Evolutionary conservation across 1,140 invertebrate species (phyloP).

Genomic region (Polyergus mexicanus): DNA sequence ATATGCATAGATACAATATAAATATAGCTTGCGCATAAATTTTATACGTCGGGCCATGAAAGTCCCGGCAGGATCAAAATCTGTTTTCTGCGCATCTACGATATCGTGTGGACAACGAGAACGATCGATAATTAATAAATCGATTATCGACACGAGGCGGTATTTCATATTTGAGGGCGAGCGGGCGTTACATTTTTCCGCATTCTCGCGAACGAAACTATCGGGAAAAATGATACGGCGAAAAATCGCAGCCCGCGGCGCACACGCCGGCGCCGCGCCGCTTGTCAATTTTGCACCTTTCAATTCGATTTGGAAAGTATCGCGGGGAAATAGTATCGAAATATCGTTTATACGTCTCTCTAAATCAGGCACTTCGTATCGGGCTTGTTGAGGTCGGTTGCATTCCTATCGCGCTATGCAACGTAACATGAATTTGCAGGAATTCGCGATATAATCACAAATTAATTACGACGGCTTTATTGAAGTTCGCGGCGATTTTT

Average conservation of each 20-base stretch:
- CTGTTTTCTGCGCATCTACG: constrained; percentile 51
- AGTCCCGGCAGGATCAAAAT: constrained; percentile 41
- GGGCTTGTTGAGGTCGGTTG: constrained; percentile 75
- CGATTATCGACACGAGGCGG: constrained; percentile 58
- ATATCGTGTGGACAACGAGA: constrained; percentile 59
- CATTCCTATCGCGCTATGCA: constrained; percentile 75
- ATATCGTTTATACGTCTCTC: constrained; percentile 77
- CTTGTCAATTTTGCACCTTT: constrained; percentile 68
- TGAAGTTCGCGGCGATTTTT: constrained; percentile 75
- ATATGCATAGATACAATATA: constrained; percentile 62
- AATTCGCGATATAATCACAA: constrained; percentile 76
- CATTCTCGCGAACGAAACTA: constrained; percentile 58
- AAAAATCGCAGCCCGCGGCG: constrained; percentile 59
- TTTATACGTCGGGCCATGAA: constrained; percentile 12
- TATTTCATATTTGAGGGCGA: constrained; percentile 61
- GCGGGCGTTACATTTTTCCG: constrained; percentile 62
- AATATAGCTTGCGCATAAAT: constrained; percentile 57
- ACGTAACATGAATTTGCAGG: constrained; percentile 76
- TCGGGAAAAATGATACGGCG: constrained; percentile 62
- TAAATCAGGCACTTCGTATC: constrained; percentile 74
- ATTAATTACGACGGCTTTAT: constrained; percentile 78
- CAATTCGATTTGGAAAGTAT: constrained; percentile 68
- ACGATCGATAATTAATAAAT: constrained; percentile 63
- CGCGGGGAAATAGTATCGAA: constrained; percentile 72
- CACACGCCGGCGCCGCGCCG: constrained; percentile 50